Conservation (phyloP, 2,797 vertebrate genomes). For the Enteromius trimaculatus region DNA sequence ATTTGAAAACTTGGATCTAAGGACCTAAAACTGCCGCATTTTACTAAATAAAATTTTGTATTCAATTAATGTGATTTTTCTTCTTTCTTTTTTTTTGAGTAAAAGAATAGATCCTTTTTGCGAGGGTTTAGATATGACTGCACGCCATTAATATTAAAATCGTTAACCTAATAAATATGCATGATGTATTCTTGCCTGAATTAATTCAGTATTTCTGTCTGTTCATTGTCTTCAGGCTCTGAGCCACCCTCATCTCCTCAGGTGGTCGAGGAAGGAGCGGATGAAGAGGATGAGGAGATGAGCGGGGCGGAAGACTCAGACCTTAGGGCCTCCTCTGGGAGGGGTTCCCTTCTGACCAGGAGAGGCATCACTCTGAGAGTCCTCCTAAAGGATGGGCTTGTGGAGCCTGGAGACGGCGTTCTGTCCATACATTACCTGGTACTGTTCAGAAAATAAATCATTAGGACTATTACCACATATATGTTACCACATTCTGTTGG, state of each 20-base stretch:
- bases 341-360: constrained; percentile 87
- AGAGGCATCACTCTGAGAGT: constrained; percentile 92
- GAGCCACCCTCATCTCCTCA: constrained; percentile 80
- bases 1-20: not conserved
- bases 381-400: constrained; percentile 90
- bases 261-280: constrained; percentile 85
- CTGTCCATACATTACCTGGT: constrained; percentile 94
- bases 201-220: constrained; percentile 35
- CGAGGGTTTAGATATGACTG: not conserved
- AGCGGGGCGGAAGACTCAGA: constrained; percentile 81
- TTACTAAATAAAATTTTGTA: not conserved
- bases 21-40: not conserved
- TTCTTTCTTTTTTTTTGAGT: not conserved
- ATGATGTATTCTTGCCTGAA: not conserved
- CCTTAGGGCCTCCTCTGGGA: constrained; percentile 67
- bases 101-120: not conserved
- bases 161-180: not conserved
- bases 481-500: not conserved
- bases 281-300: constrained; percentile 90
- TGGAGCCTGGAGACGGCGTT: constrained; percentile 89
- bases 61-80: not conserved
- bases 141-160: constrained; percentile 1
- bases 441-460: not conserved
- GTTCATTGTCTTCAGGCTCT: constrained; percentile 70
- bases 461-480: not conserved